A percentile compares a stretch with the other conserved stretches of the same genome.
Evolutionary conservation across 2,888 invertebrate genomes (phyloP).

Genomic region (Chrysodeixis includens): DNA sequence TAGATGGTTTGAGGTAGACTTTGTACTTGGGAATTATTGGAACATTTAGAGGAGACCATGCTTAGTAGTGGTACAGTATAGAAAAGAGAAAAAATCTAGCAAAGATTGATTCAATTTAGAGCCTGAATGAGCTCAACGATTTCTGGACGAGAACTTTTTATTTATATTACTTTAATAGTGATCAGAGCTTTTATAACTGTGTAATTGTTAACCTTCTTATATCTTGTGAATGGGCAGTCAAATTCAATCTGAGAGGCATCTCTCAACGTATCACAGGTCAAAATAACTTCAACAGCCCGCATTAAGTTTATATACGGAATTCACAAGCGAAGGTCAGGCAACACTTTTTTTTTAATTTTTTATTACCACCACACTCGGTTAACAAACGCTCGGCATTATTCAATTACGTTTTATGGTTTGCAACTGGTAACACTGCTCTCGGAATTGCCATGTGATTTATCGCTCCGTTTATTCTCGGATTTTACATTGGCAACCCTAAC

Average conservation of each 20-base stretch:
- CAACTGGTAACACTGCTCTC: conserved; percentile 75
- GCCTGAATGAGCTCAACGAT: no score
- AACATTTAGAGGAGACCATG: no score
- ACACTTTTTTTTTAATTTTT: conserved; percentile 69
- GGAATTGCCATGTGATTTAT: conserved; percentile 81
- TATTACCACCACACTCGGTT: conserved; percentile 66
- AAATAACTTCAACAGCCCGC: conserved; percentile 19
- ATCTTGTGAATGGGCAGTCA: no score
- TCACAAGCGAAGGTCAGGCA: conserved; percentile 44
- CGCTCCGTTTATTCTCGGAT: conserved; percentile 73
- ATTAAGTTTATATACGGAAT: conserved; percentile 28
- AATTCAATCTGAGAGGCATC: background rate
- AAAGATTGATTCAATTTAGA: no score
- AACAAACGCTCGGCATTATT: conserved; percentile 71
- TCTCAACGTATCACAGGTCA: background rate
- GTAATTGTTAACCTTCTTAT: no score
- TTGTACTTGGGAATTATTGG: no score
- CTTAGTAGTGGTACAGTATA: no score
- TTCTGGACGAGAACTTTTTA: no score
- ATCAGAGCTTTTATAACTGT: no score
- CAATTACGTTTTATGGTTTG: conserved; percentile 82
- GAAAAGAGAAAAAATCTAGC: no score
- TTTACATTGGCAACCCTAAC: conserved; percentile 73
- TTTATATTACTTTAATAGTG: no score
- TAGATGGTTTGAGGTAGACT: no score